Base-by-base conservation (phyloP, 1,140 invertebrate genomes). In the Apis dorsata region DNA sequence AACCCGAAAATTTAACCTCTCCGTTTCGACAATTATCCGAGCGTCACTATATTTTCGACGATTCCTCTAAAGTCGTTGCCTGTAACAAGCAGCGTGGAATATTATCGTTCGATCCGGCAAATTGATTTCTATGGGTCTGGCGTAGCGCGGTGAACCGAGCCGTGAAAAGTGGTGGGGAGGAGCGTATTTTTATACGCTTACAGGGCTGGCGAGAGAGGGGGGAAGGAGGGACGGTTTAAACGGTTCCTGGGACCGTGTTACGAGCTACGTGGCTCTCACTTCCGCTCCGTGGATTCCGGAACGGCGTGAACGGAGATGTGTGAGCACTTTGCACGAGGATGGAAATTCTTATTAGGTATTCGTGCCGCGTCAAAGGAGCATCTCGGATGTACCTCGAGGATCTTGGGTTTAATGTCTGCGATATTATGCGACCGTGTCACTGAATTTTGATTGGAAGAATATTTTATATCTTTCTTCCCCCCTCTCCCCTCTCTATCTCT, bases 381-480 rank as follows among this genome's bases (percentile, higher is more conserved):
- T 57, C 15, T 60, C 19, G 21, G 65, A 2, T 49, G n/a, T 28
- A 59, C 13, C 34, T 75, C 21, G 24, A 51, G 57, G 13, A 75
- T n/a, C 59, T 5, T 44, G 10, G 34, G 28, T 69, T 70, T 59
- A 51, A 34, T 68, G 28, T 55, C 53, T n/a, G 21, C 63, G 63
- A 57, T 49, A 55, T 79, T 28, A 60, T 55, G 44, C 34, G 34
- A 34, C 8, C n/a, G 11, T 51, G 44, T 59, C 44, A 60, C 66
- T 79, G 66, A 79, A 79, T 79, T 70, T 79, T 69, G 9, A 70
- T 75, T 19, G 15, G n/a, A 75, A 44, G 8, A 34, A 24, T 8
- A 13, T 49, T 55, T 49, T 74, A 60, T 62, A 57, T 34, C 9
- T 65, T 19, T 63, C 13, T 13, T 12, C 4, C 0, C 3, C 4